Evolutionary conservation across 2,797 vertebrate species (phyloP).

Genomic region (Darevskia nairensis): DNA sequence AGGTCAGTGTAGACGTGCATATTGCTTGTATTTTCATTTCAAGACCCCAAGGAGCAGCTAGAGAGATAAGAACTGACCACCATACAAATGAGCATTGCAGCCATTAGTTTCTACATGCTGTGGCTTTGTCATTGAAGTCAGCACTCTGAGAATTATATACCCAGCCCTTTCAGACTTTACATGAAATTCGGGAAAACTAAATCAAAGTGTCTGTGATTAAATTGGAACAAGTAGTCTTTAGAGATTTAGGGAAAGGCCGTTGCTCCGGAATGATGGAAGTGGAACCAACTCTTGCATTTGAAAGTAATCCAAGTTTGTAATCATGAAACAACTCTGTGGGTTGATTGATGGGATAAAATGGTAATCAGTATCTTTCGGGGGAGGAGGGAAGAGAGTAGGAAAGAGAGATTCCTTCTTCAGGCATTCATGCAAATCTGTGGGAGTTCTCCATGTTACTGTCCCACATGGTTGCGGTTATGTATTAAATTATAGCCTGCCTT

Average conservation of each 20-base stretch:
- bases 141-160: conserved; percentile 28
- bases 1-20: not conserved
- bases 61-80: not conserved
- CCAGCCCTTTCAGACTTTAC: conserved; percentile 20
- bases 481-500: not conserved
- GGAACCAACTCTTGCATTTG: not conserved
- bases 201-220: conserved; percentile 31
- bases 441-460: not conserved
- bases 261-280: not conserved
- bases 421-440: not conserved
- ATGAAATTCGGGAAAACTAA: conserved; percentile 33
- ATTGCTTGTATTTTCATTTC: not conserved
- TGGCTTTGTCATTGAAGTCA: conserved; percentile 19
- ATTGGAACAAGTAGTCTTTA: conserved; percentile 20
- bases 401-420: not conserved
- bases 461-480: not conserved
- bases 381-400: too few relatives aligned
- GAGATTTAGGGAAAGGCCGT: conserved; percentile 3
- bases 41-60: not conserved
- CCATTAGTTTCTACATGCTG: conserved; percentile 39
- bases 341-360: not conserved
- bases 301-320: not conserved
- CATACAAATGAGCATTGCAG: conserved; percentile 15
- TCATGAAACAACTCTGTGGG: not conserved
- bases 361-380: not conserved